A percentile compares a stretch with the other conserved stretches of the same genome.
phyloP scores from a whole-genome alignment of 1,140 invertebrate species.

The Drosophila dunni region DNA sequence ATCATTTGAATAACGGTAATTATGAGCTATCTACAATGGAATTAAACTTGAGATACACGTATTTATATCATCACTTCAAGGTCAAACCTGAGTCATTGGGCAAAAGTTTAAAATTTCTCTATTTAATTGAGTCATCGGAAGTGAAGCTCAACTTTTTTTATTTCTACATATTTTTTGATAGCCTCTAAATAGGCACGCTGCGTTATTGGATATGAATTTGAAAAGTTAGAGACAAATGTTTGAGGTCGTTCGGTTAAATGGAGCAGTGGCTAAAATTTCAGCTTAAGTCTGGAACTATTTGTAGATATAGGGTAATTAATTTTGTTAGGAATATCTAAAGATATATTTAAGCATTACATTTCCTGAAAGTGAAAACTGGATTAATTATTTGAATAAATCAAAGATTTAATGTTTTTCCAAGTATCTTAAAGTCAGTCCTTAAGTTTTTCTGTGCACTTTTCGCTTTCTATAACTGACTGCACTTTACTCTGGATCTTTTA shows the following conservation, averaged over 20 bases:
- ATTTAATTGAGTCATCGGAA: conserved; percentile 29
- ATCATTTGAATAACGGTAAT: conserved; percentile 25
- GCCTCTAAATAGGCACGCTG: conserved; percentile 34
- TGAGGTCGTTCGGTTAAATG: conserved; percentile 3
- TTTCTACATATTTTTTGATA: neutral
- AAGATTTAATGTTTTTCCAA: too few species aligned
- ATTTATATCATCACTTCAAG: conserved; percentile 20
- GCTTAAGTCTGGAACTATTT: neutral
- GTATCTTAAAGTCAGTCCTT: too few species aligned
- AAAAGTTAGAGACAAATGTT: neutral
- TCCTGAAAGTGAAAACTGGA: too few species aligned
- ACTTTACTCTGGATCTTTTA: neutral
- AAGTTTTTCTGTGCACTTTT: neutral
- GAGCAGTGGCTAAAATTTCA: neutral
- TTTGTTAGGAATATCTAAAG: too few species aligned
- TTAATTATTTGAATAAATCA: too few species aligned
- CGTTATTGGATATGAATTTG: conserved; percentile 1
- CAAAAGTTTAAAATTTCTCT: conserved; percentile 43
- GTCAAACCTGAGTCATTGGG: conserved; percentile 36
- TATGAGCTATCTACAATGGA: neutral
- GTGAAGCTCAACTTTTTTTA: neutral
- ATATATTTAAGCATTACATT: too few species aligned
- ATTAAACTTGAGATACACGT: conserved; percentile 17
- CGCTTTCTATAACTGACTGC: neutral
- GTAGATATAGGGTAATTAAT: too few species aligned